phyloP scores from a whole-genome alignment of 2,888 invertebrate genomes.

The Drosophila macrothrix region DNA sequence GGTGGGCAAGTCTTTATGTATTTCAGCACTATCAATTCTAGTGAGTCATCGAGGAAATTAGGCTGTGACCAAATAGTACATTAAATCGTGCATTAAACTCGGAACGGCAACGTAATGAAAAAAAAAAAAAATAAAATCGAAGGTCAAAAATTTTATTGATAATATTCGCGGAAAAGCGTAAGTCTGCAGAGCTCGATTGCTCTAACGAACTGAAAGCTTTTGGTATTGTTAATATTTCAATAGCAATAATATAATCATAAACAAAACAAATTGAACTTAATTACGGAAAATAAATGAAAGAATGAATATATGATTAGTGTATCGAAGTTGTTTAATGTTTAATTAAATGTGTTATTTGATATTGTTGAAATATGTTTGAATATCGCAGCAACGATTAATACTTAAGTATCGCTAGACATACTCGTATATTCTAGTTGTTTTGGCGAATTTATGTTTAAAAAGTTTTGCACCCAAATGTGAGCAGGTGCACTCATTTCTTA shows the following conservation, averaged over 20 bases:
- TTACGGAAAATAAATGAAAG: neutral
- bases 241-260: neutral
- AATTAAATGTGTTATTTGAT: neutral
- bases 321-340: neutral
- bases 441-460: neutral
- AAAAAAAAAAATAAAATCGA: neutral
- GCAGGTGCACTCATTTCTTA: neutral
- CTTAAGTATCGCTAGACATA: too few relatives aligned
- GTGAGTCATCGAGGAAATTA: conserved; percentile 8
- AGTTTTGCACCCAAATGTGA: too few relatives aligned
- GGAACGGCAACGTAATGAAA: neutral
- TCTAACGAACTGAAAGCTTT: neutral
- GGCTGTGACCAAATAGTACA: neutral
- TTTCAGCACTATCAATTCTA: conserved; percentile 2
- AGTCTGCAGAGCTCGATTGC: neutral
- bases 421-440: too few relatives aligned
- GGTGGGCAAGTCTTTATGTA: neutral
- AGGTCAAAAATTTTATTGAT: neutral
- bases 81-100: neutral
- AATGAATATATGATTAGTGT: neutral
- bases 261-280: neutral
- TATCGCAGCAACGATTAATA: too few relatives aligned
- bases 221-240: neutral
- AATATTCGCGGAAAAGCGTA: neutral
- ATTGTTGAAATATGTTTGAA: too few relatives aligned